Evolutionary conservation across 2,113 vertebrate genomes (phyloP).

Genomic region (Mohoua ochrocephala): DNA sequence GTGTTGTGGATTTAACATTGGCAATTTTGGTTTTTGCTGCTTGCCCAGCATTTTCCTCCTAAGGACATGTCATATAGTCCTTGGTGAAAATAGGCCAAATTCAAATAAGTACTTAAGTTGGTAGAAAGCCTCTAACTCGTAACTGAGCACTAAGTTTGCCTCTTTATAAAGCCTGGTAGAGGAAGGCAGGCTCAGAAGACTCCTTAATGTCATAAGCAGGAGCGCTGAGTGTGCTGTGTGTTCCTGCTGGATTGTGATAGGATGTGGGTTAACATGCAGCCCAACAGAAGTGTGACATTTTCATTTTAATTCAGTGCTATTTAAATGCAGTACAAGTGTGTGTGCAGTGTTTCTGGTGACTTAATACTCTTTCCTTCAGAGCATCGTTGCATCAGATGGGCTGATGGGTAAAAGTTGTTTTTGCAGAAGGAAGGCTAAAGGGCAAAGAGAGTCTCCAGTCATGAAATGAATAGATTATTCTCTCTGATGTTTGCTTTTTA

Average conservation of each 20-base stretch:
- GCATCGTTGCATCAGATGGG: not conserved
- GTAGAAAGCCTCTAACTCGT: not conserved
- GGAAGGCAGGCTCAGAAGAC: not conserved
- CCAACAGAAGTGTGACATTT: not conserved
- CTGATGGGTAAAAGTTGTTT: not conserved
- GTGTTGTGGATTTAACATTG: not conserved
- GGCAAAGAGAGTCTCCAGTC: not conserved
- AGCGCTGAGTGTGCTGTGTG: not conserved
- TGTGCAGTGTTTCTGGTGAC: not conserved
- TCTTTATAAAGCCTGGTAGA: not conserved
- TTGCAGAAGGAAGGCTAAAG: not conserved
- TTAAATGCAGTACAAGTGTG: not conserved
- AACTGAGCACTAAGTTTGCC: not conserved
- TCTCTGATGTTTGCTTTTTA: not conserved
- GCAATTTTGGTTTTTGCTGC: not conserved
- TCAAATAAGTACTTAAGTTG: rapidly evolving
- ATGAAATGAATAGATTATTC: not conserved
- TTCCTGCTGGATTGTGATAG: not conserved
- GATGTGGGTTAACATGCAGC: not conserved
- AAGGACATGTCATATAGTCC: not conserved
- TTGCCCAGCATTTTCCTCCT: not conserved
- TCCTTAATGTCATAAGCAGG: not conserved
- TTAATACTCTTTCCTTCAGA: not conserved
- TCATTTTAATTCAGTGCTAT: not conserved
- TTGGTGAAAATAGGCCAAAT: not conserved